Evolutionary conservation across 2,113 vertebrate species (phyloP).

Genomic region (Tringa solitaria): DNA sequence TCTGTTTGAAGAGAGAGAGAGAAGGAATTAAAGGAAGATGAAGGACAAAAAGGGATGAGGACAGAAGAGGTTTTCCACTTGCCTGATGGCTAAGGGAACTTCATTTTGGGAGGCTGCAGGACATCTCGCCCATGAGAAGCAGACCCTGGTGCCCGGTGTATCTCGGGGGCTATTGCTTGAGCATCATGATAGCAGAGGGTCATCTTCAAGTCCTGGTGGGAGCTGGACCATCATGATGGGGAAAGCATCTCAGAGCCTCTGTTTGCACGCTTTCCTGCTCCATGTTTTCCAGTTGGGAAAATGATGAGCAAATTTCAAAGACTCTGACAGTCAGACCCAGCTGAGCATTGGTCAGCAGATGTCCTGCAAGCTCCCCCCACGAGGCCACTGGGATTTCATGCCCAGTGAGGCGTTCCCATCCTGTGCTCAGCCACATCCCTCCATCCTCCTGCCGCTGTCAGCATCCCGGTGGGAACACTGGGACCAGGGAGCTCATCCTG

Average conservation of each 20-base stretch:
- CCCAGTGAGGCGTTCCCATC: neutral
- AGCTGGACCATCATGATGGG: fast-evolving
- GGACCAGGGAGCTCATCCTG: neutral
- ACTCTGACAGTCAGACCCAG: neutral
- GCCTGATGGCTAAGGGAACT: neutral
- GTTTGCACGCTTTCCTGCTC: neutral
- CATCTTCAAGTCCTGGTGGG: neutral
- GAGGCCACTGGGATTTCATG: neutral
- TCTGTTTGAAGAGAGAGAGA: neutral
- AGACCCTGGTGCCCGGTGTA: fast-evolving
- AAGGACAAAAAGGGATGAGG: neutral
- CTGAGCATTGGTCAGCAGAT: fast-evolving
- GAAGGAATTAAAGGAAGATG: neutral
- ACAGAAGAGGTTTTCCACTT: neutral
- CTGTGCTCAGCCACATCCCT: fast-evolving
- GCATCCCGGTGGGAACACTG: fast-evolving
- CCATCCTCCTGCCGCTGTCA: fast-evolving
- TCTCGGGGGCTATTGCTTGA: neutral
- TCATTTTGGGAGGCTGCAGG: neutral
- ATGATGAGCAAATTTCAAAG: neutral
- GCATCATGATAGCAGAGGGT: neutral
- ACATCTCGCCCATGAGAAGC: neutral
- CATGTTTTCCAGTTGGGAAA: neutral
- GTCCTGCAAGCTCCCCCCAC: fast-evolving
- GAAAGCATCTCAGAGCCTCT: neutral